Conservation (phyloP, 1,140 invertebrate genomes). For the Trichonephila inaurata region DNA sequence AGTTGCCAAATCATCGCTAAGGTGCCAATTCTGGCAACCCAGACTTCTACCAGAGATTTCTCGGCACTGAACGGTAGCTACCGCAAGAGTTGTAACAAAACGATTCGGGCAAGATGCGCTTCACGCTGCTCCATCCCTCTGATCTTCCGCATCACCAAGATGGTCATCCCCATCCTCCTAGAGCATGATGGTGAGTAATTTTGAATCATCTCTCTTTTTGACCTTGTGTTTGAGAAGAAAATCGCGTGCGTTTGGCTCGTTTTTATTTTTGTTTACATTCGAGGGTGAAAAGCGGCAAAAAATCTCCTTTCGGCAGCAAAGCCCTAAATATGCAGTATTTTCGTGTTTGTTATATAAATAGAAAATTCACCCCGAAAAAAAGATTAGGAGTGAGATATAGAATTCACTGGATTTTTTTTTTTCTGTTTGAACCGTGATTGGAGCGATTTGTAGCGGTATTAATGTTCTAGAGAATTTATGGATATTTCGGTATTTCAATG, state of each 20-base stretch:
- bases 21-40: not conserved
- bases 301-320: not conserved
- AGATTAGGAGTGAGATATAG: not conserved
- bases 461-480: too few species aligned
- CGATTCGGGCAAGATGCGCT: not conserved
- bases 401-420: not conserved
- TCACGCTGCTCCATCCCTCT: not conserved
- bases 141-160: not conserved
- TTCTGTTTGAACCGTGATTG: not conserved
- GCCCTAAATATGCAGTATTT: not conserved
- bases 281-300: not conserved
- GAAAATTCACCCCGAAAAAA: not conserved
- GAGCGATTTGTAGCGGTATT: not conserved
- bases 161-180: not conserved
- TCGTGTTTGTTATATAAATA: constrained; percentile 30
- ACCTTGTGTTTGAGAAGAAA: not conserved
- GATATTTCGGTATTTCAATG: too few species aligned
- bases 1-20: not conserved
- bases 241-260: not conserved
- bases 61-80: not conserved
- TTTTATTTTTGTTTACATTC: not conserved
- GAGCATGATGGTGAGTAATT: not conserved
- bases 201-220: not conserved
- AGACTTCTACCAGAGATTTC: not conserved
- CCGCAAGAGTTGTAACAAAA: constrained; percentile 24